A percentile compares a stretch with the other conserved stretches of the same genome.
These are phyloP conservation scores for Anoplophora glabripennis DNA, from an alignment of 1,140 invertebrate genomes.

Conservation along the genomic window DNA sequence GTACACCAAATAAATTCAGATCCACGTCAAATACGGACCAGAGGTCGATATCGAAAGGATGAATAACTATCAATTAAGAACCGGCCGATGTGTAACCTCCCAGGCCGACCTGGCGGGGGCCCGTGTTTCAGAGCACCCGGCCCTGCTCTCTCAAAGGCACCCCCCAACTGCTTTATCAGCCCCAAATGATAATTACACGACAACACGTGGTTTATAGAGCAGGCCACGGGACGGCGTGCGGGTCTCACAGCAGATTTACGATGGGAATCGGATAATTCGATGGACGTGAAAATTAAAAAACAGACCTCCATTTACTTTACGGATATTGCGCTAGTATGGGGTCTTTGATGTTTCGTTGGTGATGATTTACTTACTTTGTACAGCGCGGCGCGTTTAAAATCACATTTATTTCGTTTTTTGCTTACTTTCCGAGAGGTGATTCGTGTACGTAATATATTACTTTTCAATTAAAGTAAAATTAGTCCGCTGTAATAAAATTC, in stretches of 20 bases:
- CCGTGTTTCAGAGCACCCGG: conserved; percentile 41
- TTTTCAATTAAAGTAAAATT: no score
- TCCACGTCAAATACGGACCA: background rate
- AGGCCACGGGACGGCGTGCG: conserved; percentile 7
- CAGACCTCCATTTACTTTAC: no score
- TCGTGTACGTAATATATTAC: no score
- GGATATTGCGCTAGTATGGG: no score
- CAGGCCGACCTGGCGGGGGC: conserved; percentile 30
- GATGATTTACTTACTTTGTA: no score
- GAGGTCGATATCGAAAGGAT: conserved; percentile 23
- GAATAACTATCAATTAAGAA: conserved; percentile 30
- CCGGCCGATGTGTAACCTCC: conserved; percentile 27
- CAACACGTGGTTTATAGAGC: conserved; percentile 19
- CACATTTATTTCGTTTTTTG: no score
- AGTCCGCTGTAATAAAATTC: no score
- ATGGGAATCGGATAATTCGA: conserved; percentile 12
- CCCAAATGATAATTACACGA: conserved; percentile 20
- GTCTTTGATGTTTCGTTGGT: no score
- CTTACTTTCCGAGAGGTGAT: no score
- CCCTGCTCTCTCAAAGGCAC: conserved; percentile 32
- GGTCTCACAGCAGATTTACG: conserved; percentile 9
- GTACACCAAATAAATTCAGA: conserved; percentile 4
- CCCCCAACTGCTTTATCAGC: conserved; percentile 43
- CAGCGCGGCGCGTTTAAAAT: no score
- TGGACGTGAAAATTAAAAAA: background rate